Base-by-base conservation (phyloP, 2,888 invertebrate species). In the Taphrorychus bicolor region DNA sequence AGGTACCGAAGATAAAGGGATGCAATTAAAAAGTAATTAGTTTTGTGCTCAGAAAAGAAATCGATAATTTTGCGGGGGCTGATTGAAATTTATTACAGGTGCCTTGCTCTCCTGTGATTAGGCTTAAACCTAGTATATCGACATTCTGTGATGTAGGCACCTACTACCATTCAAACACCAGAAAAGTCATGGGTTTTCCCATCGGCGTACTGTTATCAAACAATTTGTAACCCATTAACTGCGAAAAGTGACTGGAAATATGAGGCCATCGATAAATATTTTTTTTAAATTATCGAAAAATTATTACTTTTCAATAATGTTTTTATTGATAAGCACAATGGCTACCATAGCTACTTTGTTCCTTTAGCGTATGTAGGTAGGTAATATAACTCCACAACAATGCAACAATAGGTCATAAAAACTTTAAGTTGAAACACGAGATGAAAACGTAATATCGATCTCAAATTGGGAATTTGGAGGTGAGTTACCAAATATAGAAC, bases 11-110 rank as follows among this genome's bases (percentile, higher is more conserved):
- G 2, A 57, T 57, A 18, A 57, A 11, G 57, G 21, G 42, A 40
- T 19, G 57, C 41, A 57, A 57, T 57, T 57, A 57, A 57, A 57
- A 57, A 57, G 57, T 42, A 57, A 57, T 57, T 57, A 57, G 24
- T 53, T 53, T 51, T 11, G 11, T 57, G 42, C 22, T 41, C 19
- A 41, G 40, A 21, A 18, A 40, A 17, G 40, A 42, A 57, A 41
- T 57, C 57, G 42, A 57, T 57, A 54, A 54, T 32, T 54, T n/a
- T 54, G 3, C 51, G 51, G 22, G 24, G 32, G 32, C 32, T 23
- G 54, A 54, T 54, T 54, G 17, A 54, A 54, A 54, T 23, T 54
- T 54, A 54, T 54, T 54, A 16, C 19, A 42, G 22, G 21, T 57
- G 18, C 24, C 9, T 24, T 9, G 9, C 16, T 17, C 48, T 51